Evolutionary conservation across 2,797 vertebrate species (phyloP), one percentile per base, ranked within the genome.

Genomic region (Falco cherrug): DNA sequence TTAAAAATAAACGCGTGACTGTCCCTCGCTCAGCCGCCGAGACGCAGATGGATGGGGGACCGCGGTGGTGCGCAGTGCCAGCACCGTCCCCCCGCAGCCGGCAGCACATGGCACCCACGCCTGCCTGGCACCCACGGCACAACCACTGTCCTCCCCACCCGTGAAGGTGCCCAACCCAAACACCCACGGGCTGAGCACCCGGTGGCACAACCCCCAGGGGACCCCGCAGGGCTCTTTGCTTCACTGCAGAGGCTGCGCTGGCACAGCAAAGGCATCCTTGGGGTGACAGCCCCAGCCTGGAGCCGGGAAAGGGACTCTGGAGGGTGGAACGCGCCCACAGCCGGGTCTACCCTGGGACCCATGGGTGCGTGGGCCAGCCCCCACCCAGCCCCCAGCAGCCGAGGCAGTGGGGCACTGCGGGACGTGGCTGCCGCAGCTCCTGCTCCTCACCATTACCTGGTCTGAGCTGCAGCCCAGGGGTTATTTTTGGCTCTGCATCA

Each of bases 1-100:
- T 91, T 97, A 97, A 97, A 97, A 97, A 97, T 97, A 97, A 97
- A 97, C 31, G 73, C 51, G 7, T 95, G 96, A 90, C 95, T 94
- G 91, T 94, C 92, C 78, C 94, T 93, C 15, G 54, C 87, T 86
- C 87, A 29, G 91, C 84, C 59, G 13, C 70, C 16, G 10, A 43
- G 80, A 65, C 57, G 19, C 89, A 88, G 91, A 93, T 31, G 84
- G 86, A 43, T 39, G 92, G 71, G 85, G 89, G 83, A 83, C 74
- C 28, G 18, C 33, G 71, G 79, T 2, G 8, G 28, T 35, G 88
- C 47, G 11, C 47, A 22, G n/a, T 0, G 39, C 60, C 82, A 54
- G 77, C 63, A 37, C 79, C 29, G 22, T 28, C 63, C 61, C 48
- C 31, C 63, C 6, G 15, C 88, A 57, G 60, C 67, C 37, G 5